Evolutionary conservation across 2,888 invertebrate species (phyloP).

Genomic region (Bibio marci): DNA sequence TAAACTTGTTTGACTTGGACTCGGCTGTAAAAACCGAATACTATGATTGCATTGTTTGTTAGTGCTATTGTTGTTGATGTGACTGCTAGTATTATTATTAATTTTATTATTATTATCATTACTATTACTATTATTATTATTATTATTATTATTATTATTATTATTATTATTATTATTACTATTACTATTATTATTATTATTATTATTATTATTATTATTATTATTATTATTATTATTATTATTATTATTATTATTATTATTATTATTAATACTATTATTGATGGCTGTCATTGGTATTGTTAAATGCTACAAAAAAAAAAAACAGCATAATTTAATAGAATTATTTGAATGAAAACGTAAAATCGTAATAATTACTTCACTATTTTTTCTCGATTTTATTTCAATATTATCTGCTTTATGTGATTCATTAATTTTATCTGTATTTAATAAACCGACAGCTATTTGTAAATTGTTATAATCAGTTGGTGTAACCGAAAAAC

Average conservation of each 20-base stretch:
- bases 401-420: no score
- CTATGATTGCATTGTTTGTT: not conserved
- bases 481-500: not conserved
- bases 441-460: not conserved
- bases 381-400: no score
- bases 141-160: constrained; percentile 1
- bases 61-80: no score
- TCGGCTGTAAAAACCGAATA: not conserved
- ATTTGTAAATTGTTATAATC: constrained; percentile 4
- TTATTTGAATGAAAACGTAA: no score
- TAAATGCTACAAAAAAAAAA: no score
- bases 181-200: constrained; percentile 10
- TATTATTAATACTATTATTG: not conserved
- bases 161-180: constrained; percentile 1
- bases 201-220: constrained; percentile 9
- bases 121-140: not conserved
- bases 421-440: no score
- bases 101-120: not conserved
- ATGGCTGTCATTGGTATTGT: no score
- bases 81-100: not conserved
- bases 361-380: no score
- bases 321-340: no score
- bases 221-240: constrained; percentile 5
- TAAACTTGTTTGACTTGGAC: constrained; percentile 5
- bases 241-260: no score